These are phyloP conservation scores for Nebria salina DNA, from an alignment of 2,888 invertebrate species.

Conservation along the genomic window DNA sequence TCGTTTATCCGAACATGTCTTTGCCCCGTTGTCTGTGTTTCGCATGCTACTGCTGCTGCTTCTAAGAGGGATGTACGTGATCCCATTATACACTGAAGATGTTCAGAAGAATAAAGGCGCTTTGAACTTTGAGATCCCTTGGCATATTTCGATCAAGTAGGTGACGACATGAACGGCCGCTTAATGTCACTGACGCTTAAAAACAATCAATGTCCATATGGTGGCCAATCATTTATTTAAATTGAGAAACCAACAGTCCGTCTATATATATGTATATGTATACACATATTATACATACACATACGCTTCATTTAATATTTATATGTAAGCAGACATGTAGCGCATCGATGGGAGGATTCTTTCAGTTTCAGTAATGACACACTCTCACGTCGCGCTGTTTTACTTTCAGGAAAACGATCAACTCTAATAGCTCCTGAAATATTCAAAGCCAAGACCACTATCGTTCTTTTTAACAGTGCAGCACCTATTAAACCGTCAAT, in stretches of 20 bases:
- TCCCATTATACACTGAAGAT: slow-evolving; percentile 64
- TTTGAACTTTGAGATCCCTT: slow-evolving; percentile 38
- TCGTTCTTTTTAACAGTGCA: too few species aligned
- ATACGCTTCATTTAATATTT: background rate
- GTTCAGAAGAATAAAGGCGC: slow-evolving; percentile 51
- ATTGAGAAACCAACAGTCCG: background rate
- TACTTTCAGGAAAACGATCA: too few species aligned
- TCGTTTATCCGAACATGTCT: background rate
- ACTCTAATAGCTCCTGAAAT: slow-evolving; percentile 61
- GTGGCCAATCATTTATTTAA: too few species aligned
- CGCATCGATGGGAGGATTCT: too few species aligned
- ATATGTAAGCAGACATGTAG: background rate
- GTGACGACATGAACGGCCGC: slow-evolving; percentile 8
- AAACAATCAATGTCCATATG: slow-evolving; percentile 4
- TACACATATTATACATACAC: background rate
- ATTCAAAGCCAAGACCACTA: slow-evolving; percentile 64
- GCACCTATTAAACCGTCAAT: too few species aligned
- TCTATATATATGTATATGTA: background rate
- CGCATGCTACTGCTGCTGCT: slow-evolving; percentile 39
- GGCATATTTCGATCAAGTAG: slow-evolving; percentile 44
- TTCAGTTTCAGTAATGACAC: too few species aligned
- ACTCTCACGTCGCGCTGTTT: too few species aligned
- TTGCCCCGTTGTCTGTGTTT: background rate
- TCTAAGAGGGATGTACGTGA: slow-evolving; percentile 64
- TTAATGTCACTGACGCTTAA: slow-evolving; percentile 28